Conservation (phyloP, 2,797 vertebrate species). For the Chaenodraco wilsoni region DNA sequence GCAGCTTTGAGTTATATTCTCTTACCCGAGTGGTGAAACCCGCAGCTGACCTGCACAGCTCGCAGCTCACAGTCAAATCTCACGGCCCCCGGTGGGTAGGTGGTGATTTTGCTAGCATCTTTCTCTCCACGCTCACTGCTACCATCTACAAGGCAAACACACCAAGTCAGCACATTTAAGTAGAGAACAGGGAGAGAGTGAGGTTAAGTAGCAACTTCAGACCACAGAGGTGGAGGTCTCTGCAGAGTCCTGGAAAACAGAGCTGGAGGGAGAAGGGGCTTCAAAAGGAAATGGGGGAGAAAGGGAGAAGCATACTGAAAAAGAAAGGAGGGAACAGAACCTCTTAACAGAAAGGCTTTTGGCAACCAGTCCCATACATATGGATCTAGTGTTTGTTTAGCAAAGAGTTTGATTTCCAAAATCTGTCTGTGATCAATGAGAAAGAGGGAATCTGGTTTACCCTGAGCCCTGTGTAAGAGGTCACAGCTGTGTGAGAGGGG, state of each 20-base stretch:
- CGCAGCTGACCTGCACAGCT: slow-evolving; percentile 97
- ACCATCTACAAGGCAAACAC: slow-evolving; percentile 85
- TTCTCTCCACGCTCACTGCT: slow-evolving; percentile 98
- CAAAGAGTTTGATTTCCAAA: slow-evolving; percentile 1
- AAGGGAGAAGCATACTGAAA: slow-evolving; percentile 55
- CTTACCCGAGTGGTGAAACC: slow-evolving; percentile 98
- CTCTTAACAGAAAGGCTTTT: slow-evolving; percentile 54
- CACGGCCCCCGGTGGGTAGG: slow-evolving; percentile 96
- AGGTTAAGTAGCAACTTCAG: slow-evolving; percentile 55
- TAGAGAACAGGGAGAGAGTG: slow-evolving; percentile 3
- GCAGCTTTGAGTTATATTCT: not conserved
- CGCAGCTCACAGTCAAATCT: slow-evolving; percentile 95
- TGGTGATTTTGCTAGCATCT: slow-evolving; percentile 98
- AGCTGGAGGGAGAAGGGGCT: slow-evolving; percentile 57
- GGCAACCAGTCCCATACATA: slow-evolving; percentile 47
- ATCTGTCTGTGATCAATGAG: slow-evolving; percentile 14
- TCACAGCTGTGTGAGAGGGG: slow-evolving; percentile 31
- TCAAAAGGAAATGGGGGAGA: slow-evolving; percentile 27
- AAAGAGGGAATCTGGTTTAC: slow-evolving; percentile 52
- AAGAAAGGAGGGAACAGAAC: slow-evolving; percentile 36
- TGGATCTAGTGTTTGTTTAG: not conserved
- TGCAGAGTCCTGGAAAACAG: slow-evolving; percentile 68
- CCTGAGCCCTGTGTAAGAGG: slow-evolving; percentile 57
- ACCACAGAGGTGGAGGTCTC: slow-evolving; percentile 59
- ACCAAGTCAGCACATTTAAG: slow-evolving; percentile 49